A percentile compares a stretch with the other conserved stretches of the same genome.
Conservation (phyloP, 2,797 vertebrate genomes). For the Cephalopachus bancanus region DNA sequence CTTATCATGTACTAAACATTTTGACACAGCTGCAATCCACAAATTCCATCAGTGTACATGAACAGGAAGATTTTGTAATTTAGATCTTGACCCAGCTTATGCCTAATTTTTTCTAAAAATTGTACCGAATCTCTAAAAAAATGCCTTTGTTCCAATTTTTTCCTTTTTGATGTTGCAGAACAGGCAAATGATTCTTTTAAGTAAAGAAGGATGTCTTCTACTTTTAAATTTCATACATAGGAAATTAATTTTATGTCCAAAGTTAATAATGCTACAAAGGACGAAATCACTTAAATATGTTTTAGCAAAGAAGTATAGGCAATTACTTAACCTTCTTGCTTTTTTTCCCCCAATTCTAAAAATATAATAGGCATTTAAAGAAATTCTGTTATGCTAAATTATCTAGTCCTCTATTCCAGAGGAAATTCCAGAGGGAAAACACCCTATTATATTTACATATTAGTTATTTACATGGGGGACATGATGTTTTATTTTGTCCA, state of each 20-base stretch:
- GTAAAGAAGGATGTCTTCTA: background rate
- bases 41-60: background rate
- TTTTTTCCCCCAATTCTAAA: background rate
- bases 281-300: background rate
- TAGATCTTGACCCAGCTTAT: conserved; percentile 18
- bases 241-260: conserved; percentile 19
- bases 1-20: background rate
- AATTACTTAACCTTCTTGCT: background rate
- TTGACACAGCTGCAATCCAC: background rate
- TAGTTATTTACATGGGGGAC: background rate
- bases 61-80: conserved; percentile 17
- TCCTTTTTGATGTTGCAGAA: background rate
- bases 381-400: background rate
- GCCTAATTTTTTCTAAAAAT: background rate
- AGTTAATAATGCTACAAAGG: background rate
- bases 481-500: background rate
- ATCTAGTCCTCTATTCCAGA: background rate
- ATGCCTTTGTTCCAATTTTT: background rate
- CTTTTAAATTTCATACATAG: background rate
- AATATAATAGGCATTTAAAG: background rate
- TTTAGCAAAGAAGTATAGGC: background rate
- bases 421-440: background rate
- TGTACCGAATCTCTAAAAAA: background rate
- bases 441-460: background rate
- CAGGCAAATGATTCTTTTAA: background rate